Base-by-base conservation (phyloP, 2,113 vertebrate species). In the Microcebus ravelobensis region DNA sequence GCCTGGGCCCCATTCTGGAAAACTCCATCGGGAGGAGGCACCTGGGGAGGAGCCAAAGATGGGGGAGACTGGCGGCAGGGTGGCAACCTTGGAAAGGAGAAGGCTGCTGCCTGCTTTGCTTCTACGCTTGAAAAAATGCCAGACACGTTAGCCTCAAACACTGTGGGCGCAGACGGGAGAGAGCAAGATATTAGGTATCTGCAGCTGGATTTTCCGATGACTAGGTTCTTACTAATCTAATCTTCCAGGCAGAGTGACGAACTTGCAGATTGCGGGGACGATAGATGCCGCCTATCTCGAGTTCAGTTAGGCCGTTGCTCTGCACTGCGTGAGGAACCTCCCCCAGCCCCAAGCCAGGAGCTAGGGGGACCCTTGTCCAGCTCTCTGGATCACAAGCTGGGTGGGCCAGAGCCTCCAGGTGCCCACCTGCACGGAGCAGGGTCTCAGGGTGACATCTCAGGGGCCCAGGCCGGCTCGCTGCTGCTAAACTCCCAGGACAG, bases 241-340 rank as follows among this genome's bases (percentile, higher is more conserved):
- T 79, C 97, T 93, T 59, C 15, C 31, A 5, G 82, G 39, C 95
- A 36, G 42, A 34, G 39, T 5, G 85, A 71, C 67, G 13, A 15
- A 71, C 9, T 55, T 81, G 95, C 63, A 91, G 96, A 92, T 87
- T 1, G 55, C 67, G 59, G 59, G 34, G 42, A n/a, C 0, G 55
- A 91, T 27, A 68, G 70, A 23, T 42, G 68, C 39, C 70, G 23
- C 79, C 50, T 73, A 27, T 91, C 93, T 92, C 18, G 71, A 88
- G 65, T 82, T 96, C 93, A 2, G 55, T 81, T 80, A 63, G 91
- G 76, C 95, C 2, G 1, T 59, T 91, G 86, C 50, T 87, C 31
- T 36, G 65, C 3, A 29, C 48, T 68, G 42, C 0, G 1, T n/a
- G 88, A 63, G 65, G 50, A 12, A 20, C 9, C 10, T 48, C 29